Evolutionary conservation across 2,888 invertebrate genomes (phyloP).

Genomic region (Brachypalpus laphriformis): DNA sequence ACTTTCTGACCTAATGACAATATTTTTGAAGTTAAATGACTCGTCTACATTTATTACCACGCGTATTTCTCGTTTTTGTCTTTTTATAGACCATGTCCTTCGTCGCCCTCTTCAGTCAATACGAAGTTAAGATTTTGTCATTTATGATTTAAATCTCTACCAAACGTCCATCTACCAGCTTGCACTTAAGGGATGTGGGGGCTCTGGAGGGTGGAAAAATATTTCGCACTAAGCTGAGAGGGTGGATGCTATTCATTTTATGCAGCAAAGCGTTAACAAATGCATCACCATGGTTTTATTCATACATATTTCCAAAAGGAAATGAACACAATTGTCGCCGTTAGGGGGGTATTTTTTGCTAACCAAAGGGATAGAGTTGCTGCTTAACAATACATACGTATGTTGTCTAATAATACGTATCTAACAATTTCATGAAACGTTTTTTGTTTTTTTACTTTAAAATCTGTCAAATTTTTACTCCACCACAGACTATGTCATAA

Average conservation of each 20-base stretch:
- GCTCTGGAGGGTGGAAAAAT: slow-evolving; percentile 10
- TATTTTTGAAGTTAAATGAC: slow-evolving; percentile 63
- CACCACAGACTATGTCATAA: slow-evolving; percentile 55
- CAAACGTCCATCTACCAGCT: slow-evolving; percentile 22
- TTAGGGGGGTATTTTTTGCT: not conserved
- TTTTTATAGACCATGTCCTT: not conserved
- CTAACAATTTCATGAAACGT: not conserved
- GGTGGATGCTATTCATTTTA: slow-evolving; percentile 33
- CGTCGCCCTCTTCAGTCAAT: not conserved
- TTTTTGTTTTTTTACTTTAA: not conserved
- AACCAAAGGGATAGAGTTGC: not conserved
- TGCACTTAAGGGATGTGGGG: slow-evolving; percentile 49
- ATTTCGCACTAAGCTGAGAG: slow-evolving; percentile 26
- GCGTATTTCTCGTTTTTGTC: not conserved
- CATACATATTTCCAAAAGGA: not conserved
- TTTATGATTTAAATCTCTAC: slow-evolving; percentile 57
- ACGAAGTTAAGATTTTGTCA: slow-evolving; percentile 39
- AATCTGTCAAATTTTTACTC: slow-evolving; percentile 48
- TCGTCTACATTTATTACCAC: slow-evolving; percentile 63
- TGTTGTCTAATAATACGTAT: not conserved
- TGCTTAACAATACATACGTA: not conserved
- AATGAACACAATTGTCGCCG: not conserved
- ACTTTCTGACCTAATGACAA: slow-evolving; percentile 38
- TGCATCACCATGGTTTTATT: slow-evolving; percentile 56
- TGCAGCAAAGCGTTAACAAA: slow-evolving; percentile 62